Base-by-base conservation (phyloP, 35 echinoderm and acorn worm genomes). In the Nesometra sesokonis region DNA sequence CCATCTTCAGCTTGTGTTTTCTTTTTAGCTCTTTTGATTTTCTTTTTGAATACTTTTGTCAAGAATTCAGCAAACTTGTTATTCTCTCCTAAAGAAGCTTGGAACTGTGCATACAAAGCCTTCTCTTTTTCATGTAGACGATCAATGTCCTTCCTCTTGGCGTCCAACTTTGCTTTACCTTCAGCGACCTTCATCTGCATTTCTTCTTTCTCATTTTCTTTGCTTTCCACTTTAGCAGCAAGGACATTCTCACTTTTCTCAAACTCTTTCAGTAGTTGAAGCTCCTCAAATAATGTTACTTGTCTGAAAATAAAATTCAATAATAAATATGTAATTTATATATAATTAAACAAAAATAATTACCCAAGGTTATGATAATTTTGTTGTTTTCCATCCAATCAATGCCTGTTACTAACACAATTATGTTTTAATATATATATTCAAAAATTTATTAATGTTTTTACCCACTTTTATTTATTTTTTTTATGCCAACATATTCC, bases 31-130 rank as follows among this genome's bases (percentile, higher is more conserved):
- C 95, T 76, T 34, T 98, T 98, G 34, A 98, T 98, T 34, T 98
- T 98, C 89, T 98, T 98, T 92, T 98, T 98, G 77, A 98, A 98
- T 35, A 91, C 91, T 35, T 98, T 94, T 67, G 87, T 98, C 37
- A 94, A 77, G 83, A 98, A 98, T 34, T 98, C 95, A 27, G 92
- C 92, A 93, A 98, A 98, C 84, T 98, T 98, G 89, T 94, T 98
- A 77, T 98, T 98, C 57, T 98, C 95, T 30, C 95, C 95, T 0
- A 98, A 92, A n/a, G 95, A 93, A 0, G 92, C 88, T 47, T 98
- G 95, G 81, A 98, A 98, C 78, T 88, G 93, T 15, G 95, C 95
- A 40, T 98, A 94, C 35, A 98, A 86, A 31, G 95, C 95, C 82
- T 94, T 93, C 85, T 98, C 95, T 67, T 90, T 98, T 43, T 98